Evolutionary conservation across 2,888 invertebrate genomes (phyloP), one percentile per base, ranked within the genome.

Genomic region (Malachius bipustulatus): DNA sequence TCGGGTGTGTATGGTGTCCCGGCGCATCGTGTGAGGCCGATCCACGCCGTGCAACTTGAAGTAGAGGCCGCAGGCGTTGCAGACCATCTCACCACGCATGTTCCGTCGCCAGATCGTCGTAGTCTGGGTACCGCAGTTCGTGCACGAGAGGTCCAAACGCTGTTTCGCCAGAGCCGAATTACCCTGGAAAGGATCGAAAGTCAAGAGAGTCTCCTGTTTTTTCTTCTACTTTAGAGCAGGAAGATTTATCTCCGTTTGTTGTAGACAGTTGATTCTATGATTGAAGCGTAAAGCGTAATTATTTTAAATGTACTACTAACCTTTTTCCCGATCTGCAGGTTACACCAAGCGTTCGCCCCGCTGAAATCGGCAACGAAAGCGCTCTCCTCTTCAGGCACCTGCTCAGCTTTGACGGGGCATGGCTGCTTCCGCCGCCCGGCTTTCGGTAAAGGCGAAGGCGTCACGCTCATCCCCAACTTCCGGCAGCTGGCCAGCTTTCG

Each of bases 81-180:
- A 97, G 39, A 97, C 97, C 73, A 97, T 94, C 69, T 97, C 94
- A 2, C 96, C 96, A 54, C 87, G 80, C 54, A 88, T 77, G 66
- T 96, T 96, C 49, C 97, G 73, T 52, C 97, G 71, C 97, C 97
- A 97, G 44, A 97, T 84, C 0, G 97, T 97, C 38, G 97, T 97
- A 26, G 88, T 91, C 60, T 83, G 80, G n/a, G 97, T 97, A 46
- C 88, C 84, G 64, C 97, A 97, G 70, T 97, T 97, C 49, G 88
- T 87, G 65, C 97, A 97, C 9, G 82, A 73, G 54, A 96, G 75
- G 55, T 94, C 94, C 14, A 83, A 75, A 33, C 88, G 70, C 46
- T 76, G 65, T 3, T 61, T 51, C 39, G 54, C 47, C 15, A 50
- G 47, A 3, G 50, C 39, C 16, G 44, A 44, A 11, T 42, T 39